Percentiles rank a stretch among this genome's conserved stretches.
Evolutionary conservation across 2,797 vertebrate species (phyloP).

Genomic region (Cyprinodon diabolis): DNA sequence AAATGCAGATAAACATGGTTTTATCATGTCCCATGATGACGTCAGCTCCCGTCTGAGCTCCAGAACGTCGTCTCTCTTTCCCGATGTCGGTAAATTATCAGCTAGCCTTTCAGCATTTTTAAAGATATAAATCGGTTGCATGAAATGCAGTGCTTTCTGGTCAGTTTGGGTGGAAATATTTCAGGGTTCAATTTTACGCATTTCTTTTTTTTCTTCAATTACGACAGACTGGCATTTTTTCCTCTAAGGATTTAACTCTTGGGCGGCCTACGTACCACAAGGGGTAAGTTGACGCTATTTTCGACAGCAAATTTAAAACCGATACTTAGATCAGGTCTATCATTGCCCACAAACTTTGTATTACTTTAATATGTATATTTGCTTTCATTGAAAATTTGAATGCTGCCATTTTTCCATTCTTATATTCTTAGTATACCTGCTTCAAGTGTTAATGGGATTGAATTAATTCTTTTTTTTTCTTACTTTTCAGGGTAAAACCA

Average conservation of each 20-base stretch:
- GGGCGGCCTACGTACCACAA: neutral
- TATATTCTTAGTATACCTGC: neutral
- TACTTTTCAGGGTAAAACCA: constrained; percentile 3
- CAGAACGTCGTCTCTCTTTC: too few relatives aligned
- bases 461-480: neutral
- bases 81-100: too few relatives aligned
- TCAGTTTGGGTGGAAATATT: neutral
- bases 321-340: neutral
- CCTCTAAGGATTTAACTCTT: neutral
- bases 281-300: neutral
- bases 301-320: neutral
- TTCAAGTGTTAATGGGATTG: neutral
- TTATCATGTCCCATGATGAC: too few relatives aligned
- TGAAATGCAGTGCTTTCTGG: neutral
- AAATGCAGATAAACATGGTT: too few relatives aligned
- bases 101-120: too few relatives aligned
- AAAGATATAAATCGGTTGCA: too few relatives aligned
- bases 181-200: neutral
- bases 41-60: too few relatives aligned
- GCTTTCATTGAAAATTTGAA: neutral
- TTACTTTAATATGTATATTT: neutral
- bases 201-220: neutral
- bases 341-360: too few relatives aligned
- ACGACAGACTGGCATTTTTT: neutral
- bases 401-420: neutral